Conservation (phyloP, 2,113 vertebrate genomes). For the Pygoscelis adeliae region DNA sequence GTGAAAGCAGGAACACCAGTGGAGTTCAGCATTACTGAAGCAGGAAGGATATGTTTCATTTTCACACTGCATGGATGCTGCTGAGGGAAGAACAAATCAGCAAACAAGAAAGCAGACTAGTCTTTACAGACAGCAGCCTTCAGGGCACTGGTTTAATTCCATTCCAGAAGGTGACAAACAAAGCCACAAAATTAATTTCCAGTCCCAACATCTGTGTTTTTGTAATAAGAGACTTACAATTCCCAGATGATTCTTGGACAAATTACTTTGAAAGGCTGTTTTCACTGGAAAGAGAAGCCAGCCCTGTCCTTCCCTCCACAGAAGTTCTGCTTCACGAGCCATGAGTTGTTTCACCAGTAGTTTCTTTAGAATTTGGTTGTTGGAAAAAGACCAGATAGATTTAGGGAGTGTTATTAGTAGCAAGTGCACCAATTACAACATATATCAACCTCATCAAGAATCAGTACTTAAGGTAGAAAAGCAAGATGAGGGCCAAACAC, state of each 20-base stretch:
- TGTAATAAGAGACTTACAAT: conserved; percentile 3
- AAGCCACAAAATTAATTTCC: conserved; percentile 36
- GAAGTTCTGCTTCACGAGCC: background rate
- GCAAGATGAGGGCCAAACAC: background rate
- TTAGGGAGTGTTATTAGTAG: background rate
- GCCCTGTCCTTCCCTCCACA: background rate
- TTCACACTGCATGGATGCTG: background rate
- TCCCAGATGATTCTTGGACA: conserved; percentile 20
- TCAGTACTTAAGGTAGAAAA: background rate
- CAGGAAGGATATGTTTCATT: background rate
- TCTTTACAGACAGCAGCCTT: background rate
- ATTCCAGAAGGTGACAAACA: conserved; percentile 17
- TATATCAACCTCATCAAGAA: background rate
- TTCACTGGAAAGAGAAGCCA: background rate
- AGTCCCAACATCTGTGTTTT: conserved; percentile 4
- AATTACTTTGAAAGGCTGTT: conserved; percentile 44
- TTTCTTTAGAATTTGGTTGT: background rate
- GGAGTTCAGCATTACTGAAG: background rate
- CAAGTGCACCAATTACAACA: background rate
- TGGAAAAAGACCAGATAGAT: background rate
- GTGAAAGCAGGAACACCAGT: background rate
- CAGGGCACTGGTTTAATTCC: background rate
- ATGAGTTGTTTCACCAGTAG: background rate
- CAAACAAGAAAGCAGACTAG: background rate
- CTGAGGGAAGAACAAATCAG: background rate